Base-by-base conservation (phyloP, 1,140 invertebrate species). In the Atopsyche davidsoni region DNA sequence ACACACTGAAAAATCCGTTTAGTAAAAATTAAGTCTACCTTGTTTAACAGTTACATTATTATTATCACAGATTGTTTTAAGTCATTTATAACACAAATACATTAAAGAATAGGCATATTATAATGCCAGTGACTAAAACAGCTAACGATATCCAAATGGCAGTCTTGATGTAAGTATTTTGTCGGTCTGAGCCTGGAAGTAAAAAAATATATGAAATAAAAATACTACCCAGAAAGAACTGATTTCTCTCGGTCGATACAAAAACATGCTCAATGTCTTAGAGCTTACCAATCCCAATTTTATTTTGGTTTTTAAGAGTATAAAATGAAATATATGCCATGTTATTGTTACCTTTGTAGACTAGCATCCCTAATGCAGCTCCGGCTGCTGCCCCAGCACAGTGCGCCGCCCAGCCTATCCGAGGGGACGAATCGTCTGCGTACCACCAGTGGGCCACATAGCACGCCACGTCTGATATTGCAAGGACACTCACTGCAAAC, bases 331-430 rank as follows among this genome's bases (percentile, higher is more conserved):
- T 28, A 7, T n/a, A 28, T 28, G 24, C 6, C n/a, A 28, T 28
- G 24, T 28, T 28, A 7, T 28, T 38, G 53, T 55, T 47, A 64
- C 65, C 68, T 48, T 61, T 75, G 56, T 89, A 85, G 2, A 89
- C 70, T 2, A 90, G 69, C 23, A 93, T 78, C 1, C 88, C 90
- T n/a, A 91, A 62, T 1, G 89, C 72, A 0, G 92, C 67, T 1
- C 91, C 92, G 2, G 82, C 79, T 1, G 87, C 56, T 1, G 87
- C 89, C 6, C 91, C 92, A 16, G 85, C 82, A 17, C 85, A 66
- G 61, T 92, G 87, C 0, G 90, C 88, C 4, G 85, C 81, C 79
- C 91, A 88, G 24, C 85, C 82, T 22, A 86, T 80, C 13, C 73
- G 66, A 0, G 76, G 75, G 51, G 64, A 70, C 58, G 41, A 60